Evolutionary conservation across 1,140 invertebrate genomes (phyloP).

Genomic region (Mactra quadrangularis): DNA sequence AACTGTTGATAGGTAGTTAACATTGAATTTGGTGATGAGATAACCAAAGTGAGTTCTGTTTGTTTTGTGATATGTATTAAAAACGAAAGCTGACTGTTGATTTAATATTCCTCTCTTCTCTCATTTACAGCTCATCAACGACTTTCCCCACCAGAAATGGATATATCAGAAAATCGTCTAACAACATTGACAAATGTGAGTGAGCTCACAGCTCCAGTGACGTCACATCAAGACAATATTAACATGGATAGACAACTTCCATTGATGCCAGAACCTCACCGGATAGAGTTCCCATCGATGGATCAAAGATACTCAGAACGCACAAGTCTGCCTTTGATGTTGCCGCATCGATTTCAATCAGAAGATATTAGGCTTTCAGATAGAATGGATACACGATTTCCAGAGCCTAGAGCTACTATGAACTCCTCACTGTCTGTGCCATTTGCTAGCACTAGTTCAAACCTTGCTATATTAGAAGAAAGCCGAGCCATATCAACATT

Average conservation of each 20-base stretch:
- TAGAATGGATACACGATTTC: constrained; percentile 70
- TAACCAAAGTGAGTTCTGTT: too few species aligned
- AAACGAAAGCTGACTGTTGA: too few species aligned
- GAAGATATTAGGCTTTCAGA: constrained; percentile 68
- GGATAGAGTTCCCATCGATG: constrained; percentile 68
- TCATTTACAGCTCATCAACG: constrained; percentile 38
- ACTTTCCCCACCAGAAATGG: constrained; percentile 55
- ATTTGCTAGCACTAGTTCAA: constrained; percentile 70
- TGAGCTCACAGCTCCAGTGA: constrained; percentile 43
- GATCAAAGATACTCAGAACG: constrained; percentile 64
- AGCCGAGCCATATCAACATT: constrained; percentile 73
- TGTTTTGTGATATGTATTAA: too few species aligned
- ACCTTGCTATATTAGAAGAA: constrained; percentile 75
- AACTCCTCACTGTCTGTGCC: constrained; percentile 57
- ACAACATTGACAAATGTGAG: constrained; percentile 32
- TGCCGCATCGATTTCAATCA: constrained; percentile 55
- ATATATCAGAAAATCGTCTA: constrained; percentile 22
- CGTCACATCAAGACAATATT: constrained; percentile 46
- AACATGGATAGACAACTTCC: constrained; percentile 64
- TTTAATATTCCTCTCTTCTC: too few species aligned
- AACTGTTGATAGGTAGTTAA: too few species aligned
- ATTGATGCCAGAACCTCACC: constrained; percentile 69
- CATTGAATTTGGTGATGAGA: too few species aligned
- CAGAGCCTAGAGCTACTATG: constrained; percentile 50
- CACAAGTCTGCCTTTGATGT: constrained; percentile 66